phyloP scores from a whole-genome alignment of 37 sponge, comb jelly and placozoan genomes.

The Ianthella basta region DNA sequence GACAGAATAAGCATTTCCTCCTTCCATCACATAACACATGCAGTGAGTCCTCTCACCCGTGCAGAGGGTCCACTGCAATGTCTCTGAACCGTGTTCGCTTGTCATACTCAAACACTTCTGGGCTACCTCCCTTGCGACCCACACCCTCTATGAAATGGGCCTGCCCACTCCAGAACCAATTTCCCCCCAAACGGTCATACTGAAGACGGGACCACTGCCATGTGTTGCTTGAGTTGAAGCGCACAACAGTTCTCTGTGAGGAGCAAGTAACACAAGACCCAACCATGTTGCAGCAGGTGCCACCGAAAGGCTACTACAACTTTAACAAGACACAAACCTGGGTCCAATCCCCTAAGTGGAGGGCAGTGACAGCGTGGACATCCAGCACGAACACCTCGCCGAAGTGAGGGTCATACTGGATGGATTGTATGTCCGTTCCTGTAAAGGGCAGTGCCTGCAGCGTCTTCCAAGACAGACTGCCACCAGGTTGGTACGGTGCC shows the following conservation, averaged over 20 bases:
- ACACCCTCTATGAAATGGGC: neutral
- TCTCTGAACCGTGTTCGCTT: neutral
- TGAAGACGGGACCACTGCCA: neutral
- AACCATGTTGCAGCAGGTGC: too few relatives aligned
- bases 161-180: neutral
- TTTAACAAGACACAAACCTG: neutral
- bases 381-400: neutral
- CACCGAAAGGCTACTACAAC: neutral
- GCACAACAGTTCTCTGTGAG: neutral
- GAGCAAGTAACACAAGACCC: too few relatives aligned
- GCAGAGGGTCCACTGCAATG: neutral
- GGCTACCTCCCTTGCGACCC: neutral
- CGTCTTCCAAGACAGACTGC: neutral
- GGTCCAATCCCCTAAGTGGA: neutral
- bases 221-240: neutral
- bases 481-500: too few relatives aligned
- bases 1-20: too few relatives aligned
- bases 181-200: conserved; percentile 6
- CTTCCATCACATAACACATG: too few relatives aligned
- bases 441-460: conserved; percentile 17
- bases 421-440: neutral
- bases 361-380: neutral
- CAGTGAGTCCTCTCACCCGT: neutral
- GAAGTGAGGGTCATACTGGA: conserved; percentile 18
- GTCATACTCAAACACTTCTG: neutral